A percentile compares a stretch with the other conserved stretches of the same genome.
Conservation (phyloP, 2,888 invertebrate species). For the Barypeithes pellucidus region DNA sequence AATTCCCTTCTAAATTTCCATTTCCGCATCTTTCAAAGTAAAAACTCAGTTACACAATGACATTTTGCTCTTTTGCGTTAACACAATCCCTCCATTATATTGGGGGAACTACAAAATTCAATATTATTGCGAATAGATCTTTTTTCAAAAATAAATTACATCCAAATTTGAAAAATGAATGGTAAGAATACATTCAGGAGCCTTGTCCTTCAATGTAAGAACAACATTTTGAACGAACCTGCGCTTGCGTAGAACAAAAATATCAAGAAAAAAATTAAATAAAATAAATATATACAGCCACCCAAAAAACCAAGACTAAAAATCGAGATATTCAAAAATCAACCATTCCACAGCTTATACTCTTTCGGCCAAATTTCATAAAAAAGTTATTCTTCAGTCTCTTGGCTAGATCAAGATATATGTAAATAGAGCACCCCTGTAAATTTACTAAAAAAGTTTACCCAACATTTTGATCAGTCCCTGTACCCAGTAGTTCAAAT, state of each 20-base stretch:
- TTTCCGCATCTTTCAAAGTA: too few species aligned
- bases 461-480: background rate
- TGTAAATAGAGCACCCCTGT: slow-evolving; percentile 12
- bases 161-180: too few species aligned
- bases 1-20: too few species aligned
- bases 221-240: background rate
- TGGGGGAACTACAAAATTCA: too few species aligned
- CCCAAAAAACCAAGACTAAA: slow-evolving; percentile 41
- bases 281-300: slow-evolving; percentile 48
- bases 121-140: too few species aligned
- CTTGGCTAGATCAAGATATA: background rate
- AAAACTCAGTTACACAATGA: too few species aligned
- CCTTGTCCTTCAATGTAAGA: too few species aligned
- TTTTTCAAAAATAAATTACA: too few species aligned
- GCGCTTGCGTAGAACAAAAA: slow-evolving; percentile 1
- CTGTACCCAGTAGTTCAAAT: slow-evolving; percentile 6
- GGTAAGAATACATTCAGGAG: too few species aligned
- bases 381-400: slow-evolving; percentile 26
- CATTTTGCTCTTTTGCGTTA: too few species aligned
- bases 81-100: too few species aligned
- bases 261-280: slow-evolving; percentile 43
- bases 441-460: background rate
- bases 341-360: background rate
- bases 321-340: slow-evolving; percentile 9
- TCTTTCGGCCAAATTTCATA: slow-evolving; percentile 17